Percentiles rank a stretch among this genome's conserved stretches.
Conservation (phyloP, 2,797 vertebrate species). For the Malurus splendens region DNA sequence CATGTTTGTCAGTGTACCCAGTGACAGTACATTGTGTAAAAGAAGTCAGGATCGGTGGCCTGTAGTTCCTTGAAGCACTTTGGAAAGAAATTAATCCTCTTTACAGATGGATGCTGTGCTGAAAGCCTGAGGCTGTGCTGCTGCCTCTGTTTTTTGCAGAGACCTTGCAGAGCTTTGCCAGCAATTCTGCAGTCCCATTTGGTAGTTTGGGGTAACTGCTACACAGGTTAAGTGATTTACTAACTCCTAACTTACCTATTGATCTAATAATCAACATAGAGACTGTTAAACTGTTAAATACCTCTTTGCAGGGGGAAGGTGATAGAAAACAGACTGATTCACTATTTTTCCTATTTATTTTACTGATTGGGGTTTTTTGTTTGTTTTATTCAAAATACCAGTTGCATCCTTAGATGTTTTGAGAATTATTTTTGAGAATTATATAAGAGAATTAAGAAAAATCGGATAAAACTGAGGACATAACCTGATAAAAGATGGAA, state of each 20-base stretch:
- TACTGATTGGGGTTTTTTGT: background rate
- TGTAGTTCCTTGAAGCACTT: fast-evolving
- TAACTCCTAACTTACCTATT: background rate
- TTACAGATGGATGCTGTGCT: background rate
- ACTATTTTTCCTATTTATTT: background rate
- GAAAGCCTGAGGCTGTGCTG: background rate
- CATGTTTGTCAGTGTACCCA: fast-evolving
- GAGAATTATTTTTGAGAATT: background rate
- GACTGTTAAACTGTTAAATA: background rate
- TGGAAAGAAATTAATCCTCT: background rate
- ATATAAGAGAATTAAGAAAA: background rate
- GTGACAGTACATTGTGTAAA: background rate
- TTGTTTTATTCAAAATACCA: background rate
- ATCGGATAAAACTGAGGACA: background rate
- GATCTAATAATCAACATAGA: background rate
- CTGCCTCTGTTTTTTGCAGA: background rate
- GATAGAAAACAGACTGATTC: background rate
- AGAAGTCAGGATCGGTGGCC: background rate
- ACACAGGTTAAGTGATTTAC: background rate
- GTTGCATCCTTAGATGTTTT: background rate
- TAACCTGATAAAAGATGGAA: background rate
- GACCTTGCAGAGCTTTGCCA: background rate
- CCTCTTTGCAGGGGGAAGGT: fast-evolving
- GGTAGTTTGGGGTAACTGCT: background rate
- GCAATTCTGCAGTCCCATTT: background rate